Evolutionary conservation across 2,888 invertebrate species (phyloP).

Genomic region (Troilus luridus): DNA sequence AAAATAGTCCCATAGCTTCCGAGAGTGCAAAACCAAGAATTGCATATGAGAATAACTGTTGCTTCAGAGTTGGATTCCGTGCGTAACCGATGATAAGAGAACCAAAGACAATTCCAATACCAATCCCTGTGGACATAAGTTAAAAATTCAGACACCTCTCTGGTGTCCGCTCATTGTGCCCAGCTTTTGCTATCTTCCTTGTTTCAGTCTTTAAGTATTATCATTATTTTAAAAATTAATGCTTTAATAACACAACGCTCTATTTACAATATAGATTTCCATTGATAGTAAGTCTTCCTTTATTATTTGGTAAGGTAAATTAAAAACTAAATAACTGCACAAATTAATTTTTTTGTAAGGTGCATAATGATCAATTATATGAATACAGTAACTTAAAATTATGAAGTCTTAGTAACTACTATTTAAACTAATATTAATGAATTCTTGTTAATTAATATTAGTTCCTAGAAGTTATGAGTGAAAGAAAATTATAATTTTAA

Average conservation of each 20-base stretch:
- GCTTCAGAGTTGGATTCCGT: slow-evolving; percentile 96
- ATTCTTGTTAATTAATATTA: too few species aligned
- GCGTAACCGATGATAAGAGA: slow-evolving; percentile 96
- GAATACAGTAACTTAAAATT: too few species aligned
- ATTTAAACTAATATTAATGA: too few species aligned
- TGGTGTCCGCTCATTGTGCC: neutral
- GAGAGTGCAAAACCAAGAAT: slow-evolving; percentile 97
- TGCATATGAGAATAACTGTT: slow-evolving; percentile 97
- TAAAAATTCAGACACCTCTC: slow-evolving; percentile 12
- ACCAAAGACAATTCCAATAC: slow-evolving; percentile 97
- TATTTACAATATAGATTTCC: neutral
- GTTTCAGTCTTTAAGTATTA: too few species aligned
- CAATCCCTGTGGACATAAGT: slow-evolving; percentile 79
- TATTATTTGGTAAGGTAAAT: neutral
- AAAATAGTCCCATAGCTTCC: slow-evolving; percentile 99
- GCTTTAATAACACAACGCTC: neutral
- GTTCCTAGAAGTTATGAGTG: too few species aligned
- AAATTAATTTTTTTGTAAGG: neutral
- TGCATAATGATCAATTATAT: too few species aligned
- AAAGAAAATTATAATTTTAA: too few species aligned
- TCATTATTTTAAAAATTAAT: too few species aligned
- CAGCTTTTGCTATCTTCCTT: neutral
- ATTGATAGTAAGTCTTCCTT: neutral
- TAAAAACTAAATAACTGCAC: neutral
- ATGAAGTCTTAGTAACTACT: too few species aligned